Evolutionary conservation across 2,797 vertebrate genomes (phyloP), one percentile per base, ranked within the genome.

Genomic region (Rallus crepitans): DNA sequence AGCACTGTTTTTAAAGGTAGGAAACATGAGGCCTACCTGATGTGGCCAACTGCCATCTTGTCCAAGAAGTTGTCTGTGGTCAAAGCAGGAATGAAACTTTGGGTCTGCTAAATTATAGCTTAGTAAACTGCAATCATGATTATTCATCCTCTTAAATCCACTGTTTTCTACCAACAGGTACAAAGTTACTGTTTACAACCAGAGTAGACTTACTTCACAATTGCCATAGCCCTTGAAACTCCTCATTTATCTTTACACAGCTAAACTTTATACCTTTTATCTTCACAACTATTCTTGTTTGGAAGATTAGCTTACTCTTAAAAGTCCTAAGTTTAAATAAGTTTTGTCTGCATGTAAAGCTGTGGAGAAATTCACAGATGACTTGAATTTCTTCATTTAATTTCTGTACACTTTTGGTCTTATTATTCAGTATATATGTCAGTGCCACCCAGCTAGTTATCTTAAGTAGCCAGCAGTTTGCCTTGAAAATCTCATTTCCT

Each of bases 401-500:
- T 95, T 95, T 78, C 75, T 39, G 13, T 61, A 55, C 11, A 2
- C 14, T 89, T 91, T 78, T 84, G 50, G 17, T 65, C 16, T 75
- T 69, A 28, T 81, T 80, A 87, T 81, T 86, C 69, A 66, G 20
- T 45, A 12, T 55, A 7, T 48, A 57, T 82, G 35, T 84, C 75
- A 48, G 24, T 73, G 73, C 47, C 88, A 85, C 59, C 59, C 90
- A 52, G 75, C 55, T 72, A 79, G 48, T 83, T 96, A 93, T 96
- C 94, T 92, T 70, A 95, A 94, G 50, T 85, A 89, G 81, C 68
- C 94, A 97, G 92, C 64, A 93, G 60, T 90, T 86, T 90, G 48
- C 94, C 75, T 95, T 89, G 50, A 47, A 94, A 97, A 96, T 81
- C 86, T 50, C 71, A 94, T 97, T 97, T 97, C 82, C 93, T 94